Conservation (phyloP, 1,140 invertebrate species). For the Calephelis nemesis region DNA sequence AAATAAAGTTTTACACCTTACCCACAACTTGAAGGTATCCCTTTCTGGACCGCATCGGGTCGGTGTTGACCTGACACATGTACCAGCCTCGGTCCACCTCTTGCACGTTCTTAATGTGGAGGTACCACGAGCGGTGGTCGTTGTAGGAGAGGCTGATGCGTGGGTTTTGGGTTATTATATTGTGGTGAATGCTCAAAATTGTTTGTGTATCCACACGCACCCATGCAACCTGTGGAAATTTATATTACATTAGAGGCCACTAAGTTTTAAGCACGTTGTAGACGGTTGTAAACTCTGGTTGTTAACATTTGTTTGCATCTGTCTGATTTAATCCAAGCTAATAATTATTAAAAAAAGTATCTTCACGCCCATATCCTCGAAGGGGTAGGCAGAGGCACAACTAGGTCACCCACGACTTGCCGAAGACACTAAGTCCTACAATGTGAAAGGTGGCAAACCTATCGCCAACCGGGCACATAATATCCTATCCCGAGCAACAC, state of each 20-base stretch:
- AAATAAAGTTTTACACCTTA: conserved; percentile 65
- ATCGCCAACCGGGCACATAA: too few relatives aligned
- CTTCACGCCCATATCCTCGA: too few relatives aligned
- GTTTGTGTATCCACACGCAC: conserved; percentile 94
- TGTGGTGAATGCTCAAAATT: conserved; percentile 93
- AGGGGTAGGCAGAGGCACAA: too few relatives aligned
- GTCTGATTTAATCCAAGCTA: too few relatives aligned
- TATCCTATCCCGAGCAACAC: too few relatives aligned
- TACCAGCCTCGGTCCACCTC: conserved; percentile 85
- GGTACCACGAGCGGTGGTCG: conserved; percentile 92
- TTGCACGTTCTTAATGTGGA: conserved; percentile 90
- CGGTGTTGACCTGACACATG: conserved; percentile 82
- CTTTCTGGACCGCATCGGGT: conserved; percentile 90
- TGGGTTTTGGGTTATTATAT: conserved; percentile 93
- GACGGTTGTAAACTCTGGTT: too few relatives aligned
- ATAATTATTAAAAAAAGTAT: too few relatives aligned
- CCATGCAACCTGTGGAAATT: conserved; percentile 88
- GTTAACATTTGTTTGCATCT: too few relatives aligned
- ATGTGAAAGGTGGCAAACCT: too few relatives aligned
- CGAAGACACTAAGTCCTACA: too few relatives aligned
- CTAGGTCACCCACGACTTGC: too few relatives aligned
- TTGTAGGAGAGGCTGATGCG: conserved; percentile 92
- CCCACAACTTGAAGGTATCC: conserved; percentile 94
- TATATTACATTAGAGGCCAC: neutral
- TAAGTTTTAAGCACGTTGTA: too few relatives aligned